phyloP scores from a whole-genome alignment of 2,888 invertebrate species.

The Bombyx huttoni region DNA sequence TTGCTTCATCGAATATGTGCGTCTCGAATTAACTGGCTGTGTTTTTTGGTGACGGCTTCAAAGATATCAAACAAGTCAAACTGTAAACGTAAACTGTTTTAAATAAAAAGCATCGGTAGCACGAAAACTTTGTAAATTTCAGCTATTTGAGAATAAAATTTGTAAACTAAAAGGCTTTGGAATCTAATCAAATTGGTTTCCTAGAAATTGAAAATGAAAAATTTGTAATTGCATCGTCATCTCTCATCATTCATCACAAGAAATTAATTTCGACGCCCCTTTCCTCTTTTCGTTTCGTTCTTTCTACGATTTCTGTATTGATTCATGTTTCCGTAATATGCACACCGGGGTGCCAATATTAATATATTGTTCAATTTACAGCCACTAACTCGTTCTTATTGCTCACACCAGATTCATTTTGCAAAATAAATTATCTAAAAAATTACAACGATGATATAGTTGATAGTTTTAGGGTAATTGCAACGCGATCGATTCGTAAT shows the following conservation, averaged over 20 bases:
- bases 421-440: too few species aligned
- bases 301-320: constrained; percentile 51
- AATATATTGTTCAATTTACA: constrained; percentile 27
- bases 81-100: too few species aligned
- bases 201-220: neutral
- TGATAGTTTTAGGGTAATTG: too few species aligned
- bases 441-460: too few species aligned
- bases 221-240: constrained; percentile 50
- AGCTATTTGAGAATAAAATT: too few species aligned
- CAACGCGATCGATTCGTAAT: too few species aligned
- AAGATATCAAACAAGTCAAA: too few species aligned
- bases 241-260: constrained; percentile 66
- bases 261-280: constrained; percentile 58
- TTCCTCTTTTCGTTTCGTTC: constrained; percentile 40
- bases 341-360: constrained; percentile 34
- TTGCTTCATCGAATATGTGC: constrained; percentile 38
- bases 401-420: too few species aligned
- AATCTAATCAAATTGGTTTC: too few species aligned
- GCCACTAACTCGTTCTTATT: neutral
- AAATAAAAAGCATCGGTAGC: too few species aligned
- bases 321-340: constrained; percentile 45
- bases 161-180: too few species aligned
- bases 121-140: too few species aligned
- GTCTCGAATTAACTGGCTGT: constrained; percentile 21
- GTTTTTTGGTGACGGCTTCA: constrained; percentile 24